phyloP scores from a whole-genome alignment of 2,113 vertebrate species.

The Falcunculus frontatus region DNA sequence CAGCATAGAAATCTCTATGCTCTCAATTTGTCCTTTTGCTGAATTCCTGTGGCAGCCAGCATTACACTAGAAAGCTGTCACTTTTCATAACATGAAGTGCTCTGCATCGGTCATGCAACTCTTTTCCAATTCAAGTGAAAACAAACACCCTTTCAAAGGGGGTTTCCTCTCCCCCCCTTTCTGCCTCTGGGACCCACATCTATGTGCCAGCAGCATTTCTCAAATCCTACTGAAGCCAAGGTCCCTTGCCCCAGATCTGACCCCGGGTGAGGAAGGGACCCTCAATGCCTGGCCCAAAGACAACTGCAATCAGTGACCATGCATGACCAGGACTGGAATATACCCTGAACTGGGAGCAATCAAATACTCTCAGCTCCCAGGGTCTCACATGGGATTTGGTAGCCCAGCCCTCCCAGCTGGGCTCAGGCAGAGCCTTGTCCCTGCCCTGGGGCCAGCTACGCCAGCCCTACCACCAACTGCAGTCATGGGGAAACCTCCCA shows the following conservation, averaged over 20 bases:
- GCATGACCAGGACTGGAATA: not conserved
- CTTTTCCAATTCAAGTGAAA: not conserved
- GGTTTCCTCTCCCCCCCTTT: not conserved
- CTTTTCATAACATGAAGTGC: not conserved
- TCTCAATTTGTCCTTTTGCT: conserved; percentile 16
- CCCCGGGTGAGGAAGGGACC: not conserved
- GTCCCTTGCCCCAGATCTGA: not conserved
- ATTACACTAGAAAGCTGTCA: conserved; percentile 18
- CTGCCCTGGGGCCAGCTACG: accelerated
- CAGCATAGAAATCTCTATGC: not conserved
- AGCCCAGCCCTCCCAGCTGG: not conserved
- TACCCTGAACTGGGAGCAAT: not conserved
- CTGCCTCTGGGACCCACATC: not conserved
- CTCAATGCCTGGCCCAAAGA: not conserved
- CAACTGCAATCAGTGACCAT: not conserved
- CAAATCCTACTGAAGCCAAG: not conserved
- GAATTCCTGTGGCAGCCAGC: not conserved
- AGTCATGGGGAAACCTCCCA: not conserved
- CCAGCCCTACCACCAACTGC: not conserved
- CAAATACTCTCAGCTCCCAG: not conserved
- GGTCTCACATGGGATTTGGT: not conserved
- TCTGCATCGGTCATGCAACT: not conserved
- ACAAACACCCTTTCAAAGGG: conserved; percentile 11
- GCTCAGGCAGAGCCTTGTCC: not conserved
- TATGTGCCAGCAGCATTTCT: not conserved